Evolutionary conservation across 2,113 vertebrate genomes (phyloP), one percentile per base, ranked within the genome.

Genomic region (Phylloscopus whistleri): DNA sequence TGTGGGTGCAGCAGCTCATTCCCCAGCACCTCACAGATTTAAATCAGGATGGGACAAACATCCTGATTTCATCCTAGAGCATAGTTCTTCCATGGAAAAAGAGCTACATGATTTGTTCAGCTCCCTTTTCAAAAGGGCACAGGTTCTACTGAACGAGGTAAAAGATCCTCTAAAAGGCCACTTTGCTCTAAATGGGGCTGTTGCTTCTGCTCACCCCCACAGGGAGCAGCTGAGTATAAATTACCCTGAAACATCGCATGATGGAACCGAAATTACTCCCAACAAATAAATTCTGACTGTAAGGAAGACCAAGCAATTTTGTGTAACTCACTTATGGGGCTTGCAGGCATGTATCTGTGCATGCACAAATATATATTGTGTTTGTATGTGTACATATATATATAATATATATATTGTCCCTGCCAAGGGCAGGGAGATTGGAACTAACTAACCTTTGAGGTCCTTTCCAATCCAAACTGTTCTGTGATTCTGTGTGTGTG

Each of bases 1-100:
- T 0, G 2, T 1, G 28, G 74, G 18, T 13, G 52, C 7, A 41
- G 39, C 23, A 10, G 16, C 0, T 0, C 0, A 0, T 6, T 22
- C 64, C 43, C 39, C 20, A 9, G 13, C 51, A 13, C 3, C 0
- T 0, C 85, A 56, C 35, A 37, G 60, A 10, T 56, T 86, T 41
- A 84, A 77, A 78, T 58, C 55, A 56, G 41, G 64, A 7, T 4
- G 72, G 49, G 89, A 26, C 37, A 35, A 63, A 16, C 37, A 12
- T 27, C 33, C 39, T 53, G 48, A 11, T 87, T 62, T 78, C n/a
- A 70, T 83, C 62, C 80, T 26, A 3, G 12, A 64, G 22, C 55
- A 17, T 2, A 16, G 26, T 15, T 64, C 64, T 87, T 43, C 64
- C 72, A 4, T 2, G 39, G 85, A 30, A 66, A 77, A 78, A 33